Evolutionary conservation across 2,113 vertebrate genomes (phyloP).

Genomic region (Crotalus horridus): DNA sequence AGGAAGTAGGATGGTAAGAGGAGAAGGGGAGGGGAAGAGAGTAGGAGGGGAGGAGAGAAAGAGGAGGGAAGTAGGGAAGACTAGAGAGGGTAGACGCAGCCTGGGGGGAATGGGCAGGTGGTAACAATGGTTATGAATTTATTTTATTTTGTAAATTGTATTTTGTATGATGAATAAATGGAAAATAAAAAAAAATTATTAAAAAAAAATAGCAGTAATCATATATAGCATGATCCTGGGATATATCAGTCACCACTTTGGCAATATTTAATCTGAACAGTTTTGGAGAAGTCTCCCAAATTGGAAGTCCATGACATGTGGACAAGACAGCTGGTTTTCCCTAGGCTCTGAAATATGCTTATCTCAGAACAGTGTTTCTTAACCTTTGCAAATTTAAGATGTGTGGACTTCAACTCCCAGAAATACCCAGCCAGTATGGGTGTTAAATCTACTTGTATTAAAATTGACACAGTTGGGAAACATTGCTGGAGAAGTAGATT

Average conservation of each 20-base stretch:
- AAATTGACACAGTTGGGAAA: neutral
- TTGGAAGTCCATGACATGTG: neutral
- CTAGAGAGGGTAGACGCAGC: no score
- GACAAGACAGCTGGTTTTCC: neutral
- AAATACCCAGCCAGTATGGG: neutral
- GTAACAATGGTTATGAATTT: no score
- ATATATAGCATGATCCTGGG: neutral
- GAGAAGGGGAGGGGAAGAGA: no score
- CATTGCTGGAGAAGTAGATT: neutral
- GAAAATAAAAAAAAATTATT: no score
- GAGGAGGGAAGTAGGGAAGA: no score
- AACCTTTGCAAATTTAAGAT: neutral
- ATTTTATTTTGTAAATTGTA: no score
- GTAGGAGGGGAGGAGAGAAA: no score
- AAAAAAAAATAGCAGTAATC: neutral
- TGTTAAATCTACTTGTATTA: neutral
- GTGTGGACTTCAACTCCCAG: neutral
- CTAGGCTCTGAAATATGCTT: neutral
- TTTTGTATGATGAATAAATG: no score
- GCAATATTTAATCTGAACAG: neutral
- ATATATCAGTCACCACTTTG: neutral
- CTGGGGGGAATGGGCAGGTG: no score
- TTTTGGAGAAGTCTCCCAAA: neutral
- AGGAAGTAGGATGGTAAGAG: no score
- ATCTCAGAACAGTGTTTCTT: neutral